Evolutionary conservation across 2,888 invertebrate genomes (phyloP).

Genomic region (Buathra laborator): DNA sequence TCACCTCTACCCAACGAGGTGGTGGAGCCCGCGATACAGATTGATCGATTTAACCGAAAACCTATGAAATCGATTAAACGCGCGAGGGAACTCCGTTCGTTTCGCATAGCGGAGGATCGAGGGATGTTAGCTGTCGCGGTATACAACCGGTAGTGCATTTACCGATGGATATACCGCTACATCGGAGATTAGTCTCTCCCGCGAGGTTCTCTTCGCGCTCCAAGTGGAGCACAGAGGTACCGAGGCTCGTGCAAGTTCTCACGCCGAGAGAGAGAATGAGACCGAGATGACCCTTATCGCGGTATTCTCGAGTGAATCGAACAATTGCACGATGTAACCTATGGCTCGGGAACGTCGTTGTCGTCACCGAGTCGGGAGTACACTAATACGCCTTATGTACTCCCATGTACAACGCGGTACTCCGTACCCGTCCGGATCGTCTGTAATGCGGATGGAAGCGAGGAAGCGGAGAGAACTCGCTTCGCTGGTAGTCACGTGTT

Average conservation of each 20-base stretch:
- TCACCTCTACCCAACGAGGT: not conserved
- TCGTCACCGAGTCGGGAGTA: constrained; percentile 27
- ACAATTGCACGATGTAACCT: constrained; percentile 61
- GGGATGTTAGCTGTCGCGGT: constrained; percentile 34
- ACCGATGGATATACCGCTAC: constrained; percentile 29
- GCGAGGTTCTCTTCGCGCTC: constrained; percentile 38
- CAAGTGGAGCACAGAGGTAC: constrained; percentile 46
- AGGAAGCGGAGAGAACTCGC: constrained; percentile 43
- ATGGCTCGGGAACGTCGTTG: constrained; percentile 40
- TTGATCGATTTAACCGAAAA: not conserved
- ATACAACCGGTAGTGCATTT: constrained; percentile 13
- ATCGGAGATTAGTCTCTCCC: constrained; percentile 53
- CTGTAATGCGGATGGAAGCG: constrained; percentile 18
- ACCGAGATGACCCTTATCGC: constrained; percentile 37
- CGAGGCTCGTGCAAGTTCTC: constrained; percentile 49
- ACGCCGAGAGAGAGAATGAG: constrained; percentile 22
- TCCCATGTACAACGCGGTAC: not conserved
- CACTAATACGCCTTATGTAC: constrained; percentile 41
- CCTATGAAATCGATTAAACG: constrained; percentile 21
- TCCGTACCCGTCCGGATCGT: constrained; percentile 13
- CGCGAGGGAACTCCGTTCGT: not conserved
- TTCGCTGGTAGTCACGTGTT: constrained; percentile 43
- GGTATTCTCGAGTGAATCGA: constrained; percentile 57
- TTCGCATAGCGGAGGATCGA: not conserved
- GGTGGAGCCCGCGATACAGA: not conserved